Percentiles rank a stretch among this genome's conserved stretches.
These are phyloP conservation scores for Channa argus DNA, from an alignment of 2,113 vertebrate species.

Conservation along the genomic window DNA sequence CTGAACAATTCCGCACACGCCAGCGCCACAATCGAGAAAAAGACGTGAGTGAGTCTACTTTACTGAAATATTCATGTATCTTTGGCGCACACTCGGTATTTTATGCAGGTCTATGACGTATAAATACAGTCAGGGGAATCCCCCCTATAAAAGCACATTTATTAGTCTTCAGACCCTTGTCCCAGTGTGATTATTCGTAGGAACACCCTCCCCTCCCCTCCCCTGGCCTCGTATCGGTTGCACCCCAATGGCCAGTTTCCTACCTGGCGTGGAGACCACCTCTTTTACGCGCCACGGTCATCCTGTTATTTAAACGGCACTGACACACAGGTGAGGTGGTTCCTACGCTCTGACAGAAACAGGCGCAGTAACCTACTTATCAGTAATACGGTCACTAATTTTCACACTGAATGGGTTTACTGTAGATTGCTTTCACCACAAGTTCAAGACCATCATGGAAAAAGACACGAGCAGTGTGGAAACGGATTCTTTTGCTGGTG, in stretches of 20 bases:
- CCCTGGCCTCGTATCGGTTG: constrained; percentile 17
- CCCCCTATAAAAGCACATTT: neutral
- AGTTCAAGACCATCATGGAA: constrained; percentile 66
- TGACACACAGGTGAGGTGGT: neutral
- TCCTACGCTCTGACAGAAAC: neutral
- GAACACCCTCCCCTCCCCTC: neutral
- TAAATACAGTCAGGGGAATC: neutral
- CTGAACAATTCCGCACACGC: neutral
- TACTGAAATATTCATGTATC: neutral
- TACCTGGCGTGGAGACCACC: constrained; percentile 53
- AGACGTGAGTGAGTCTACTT: constrained; percentile 30
- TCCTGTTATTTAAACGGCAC: constrained; percentile 61
- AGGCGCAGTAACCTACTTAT: neutral
- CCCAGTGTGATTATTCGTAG: constrained; percentile 29
- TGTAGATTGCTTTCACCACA: neutral
- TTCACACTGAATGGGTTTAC: neutral
- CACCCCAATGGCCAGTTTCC: constrained; percentile 61
- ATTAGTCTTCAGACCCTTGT: constrained; percentile 5
- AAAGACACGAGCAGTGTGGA: constrained; percentile 68
- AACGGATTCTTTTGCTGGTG: neutral
- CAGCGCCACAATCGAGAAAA: neutral
- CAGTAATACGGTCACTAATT: neutral
- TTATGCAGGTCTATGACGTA: neutral
- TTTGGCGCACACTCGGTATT: neutral
- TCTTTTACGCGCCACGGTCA: constrained; percentile 23